Conservation (phyloP, 2,113 vertebrate genomes). For the Gallinago jamesoni region DNA sequence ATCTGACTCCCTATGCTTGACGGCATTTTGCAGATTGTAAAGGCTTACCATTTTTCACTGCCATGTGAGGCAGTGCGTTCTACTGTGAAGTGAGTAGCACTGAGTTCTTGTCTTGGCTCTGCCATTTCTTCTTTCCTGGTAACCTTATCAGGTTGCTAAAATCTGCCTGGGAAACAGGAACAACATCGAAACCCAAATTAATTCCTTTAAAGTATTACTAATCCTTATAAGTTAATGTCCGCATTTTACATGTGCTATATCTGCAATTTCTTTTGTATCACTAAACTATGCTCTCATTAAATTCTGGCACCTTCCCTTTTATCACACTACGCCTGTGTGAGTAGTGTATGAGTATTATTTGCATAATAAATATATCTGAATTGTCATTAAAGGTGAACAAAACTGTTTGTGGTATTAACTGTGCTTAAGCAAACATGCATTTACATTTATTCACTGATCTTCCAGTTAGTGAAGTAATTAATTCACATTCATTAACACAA, state of each 20-base stretch:
- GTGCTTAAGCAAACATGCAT: not conserved
- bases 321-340: not conserved
- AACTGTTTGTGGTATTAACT: not conserved
- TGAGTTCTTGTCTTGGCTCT: not conserved
- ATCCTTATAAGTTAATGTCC: not conserved
- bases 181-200: not conserved
- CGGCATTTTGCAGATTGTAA: not conserved
- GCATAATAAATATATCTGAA: not conserved
- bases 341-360: not conserved
- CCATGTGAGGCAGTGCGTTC: not conserved
- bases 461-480: not conserved
- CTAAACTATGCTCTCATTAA: not conserved
- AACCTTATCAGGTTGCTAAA: not conserved
- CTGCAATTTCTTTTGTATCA: not conserved
- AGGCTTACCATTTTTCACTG: not conserved
- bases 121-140: not conserved
- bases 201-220: not conserved
- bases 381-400: not conserved
- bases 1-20: not conserved
- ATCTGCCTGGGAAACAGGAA: not conserved
- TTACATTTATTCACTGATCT: not conserved
- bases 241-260: not conserved
- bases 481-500: not conserved
- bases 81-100: not conserved
- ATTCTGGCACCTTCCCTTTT: not conserved